Evolutionary conservation across 23 tunicate genomes (phyloP), one percentile per base, ranked within the genome.

Genomic region (Clavelina lepadiformis): DNA sequence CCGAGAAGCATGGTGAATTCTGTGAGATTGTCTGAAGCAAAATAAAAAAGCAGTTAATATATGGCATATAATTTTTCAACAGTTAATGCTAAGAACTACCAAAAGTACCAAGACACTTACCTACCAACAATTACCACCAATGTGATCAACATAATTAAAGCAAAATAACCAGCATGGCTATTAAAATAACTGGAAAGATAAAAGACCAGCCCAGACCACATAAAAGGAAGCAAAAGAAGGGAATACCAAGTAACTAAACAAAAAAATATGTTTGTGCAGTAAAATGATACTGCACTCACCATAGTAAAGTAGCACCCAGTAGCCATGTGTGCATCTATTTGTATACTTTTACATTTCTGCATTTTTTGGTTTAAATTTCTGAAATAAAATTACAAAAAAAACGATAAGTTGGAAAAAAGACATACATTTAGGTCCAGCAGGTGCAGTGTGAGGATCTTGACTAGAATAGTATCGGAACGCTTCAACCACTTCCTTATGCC

Each of bases 1-100:
- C 18, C 85, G 32, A 69, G 55, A 53, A 8, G 80, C 51, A 46
- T 89, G 97, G 23, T 47, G 53, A 6, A 89, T 75, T 11, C 97
- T 61, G 57, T 89, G 97, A 3, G 73, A 34, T 46, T 82, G 89
- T 56, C 72, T 71, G 78, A 7, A 72, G 38, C 3, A 46, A 22
- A 46, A 63, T 11, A 41, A 41, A 15, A 41, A 8, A 8, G 49
- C 49, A 41, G 49, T 41, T 11, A n/a, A n/a, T n/a, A n/a, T n/a
- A n/a, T n/a, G n/a, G n/a, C n/a, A n/a, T n/a, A n/a, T n/a, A n/a
- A n/a, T n/a, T n/a, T n/a, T n/a, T n/a, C n/a, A n/a, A n/a, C n/a
- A n/a, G n/a, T n/a, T n/a, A n/a, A n/a, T n/a, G n/a, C n/a, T n/a
- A n/a, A n/a, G n/a, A n/a, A n/a, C n/a, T n/a, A n/a, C n/a, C n/a